Percentiles rank a stretch among this genome's conserved stretches.
Conservation (phyloP, 2,888 invertebrate species). For the Dinocampus coccinellae region DNA sequence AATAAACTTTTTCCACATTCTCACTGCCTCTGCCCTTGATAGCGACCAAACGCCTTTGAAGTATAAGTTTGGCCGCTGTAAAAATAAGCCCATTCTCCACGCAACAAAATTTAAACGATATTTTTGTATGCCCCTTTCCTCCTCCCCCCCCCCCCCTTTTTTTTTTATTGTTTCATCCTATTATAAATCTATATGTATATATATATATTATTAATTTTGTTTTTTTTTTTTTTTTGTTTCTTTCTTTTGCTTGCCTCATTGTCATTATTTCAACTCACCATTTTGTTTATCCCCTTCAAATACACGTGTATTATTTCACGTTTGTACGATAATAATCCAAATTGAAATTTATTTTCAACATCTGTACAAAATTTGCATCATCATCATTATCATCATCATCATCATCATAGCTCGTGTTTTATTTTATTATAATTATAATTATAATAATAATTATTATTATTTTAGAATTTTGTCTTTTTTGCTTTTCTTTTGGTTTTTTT, state of each 20-base stretch:
- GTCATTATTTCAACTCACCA: conserved; percentile 28
- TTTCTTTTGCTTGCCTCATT: background rate
- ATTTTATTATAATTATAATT: no score
- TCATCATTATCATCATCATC: background rate
- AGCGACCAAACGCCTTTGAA: conserved; percentile 37
- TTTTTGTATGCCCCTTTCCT: conserved; percentile 12
- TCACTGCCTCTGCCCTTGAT: background rate
- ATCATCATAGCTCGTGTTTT: background rate
- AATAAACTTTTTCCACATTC: conserved; percentile 39
- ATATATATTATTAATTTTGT: no score
- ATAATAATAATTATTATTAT: background rate
- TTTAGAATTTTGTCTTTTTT: conserved; percentile 7
- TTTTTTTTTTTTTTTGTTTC: conserved; percentile 6
- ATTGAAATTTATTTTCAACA: background rate
- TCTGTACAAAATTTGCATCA: background rate
- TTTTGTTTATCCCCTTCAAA: background rate
- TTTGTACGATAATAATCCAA: conserved; percentile 6
- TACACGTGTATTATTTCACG: background rate
- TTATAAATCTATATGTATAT: no score
- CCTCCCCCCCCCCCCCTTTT: conserved; percentile 8
- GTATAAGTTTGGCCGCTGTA: conserved; percentile 30
- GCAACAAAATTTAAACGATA: conserved; percentile 9
- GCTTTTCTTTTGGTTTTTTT: background rate
- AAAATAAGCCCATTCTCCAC: conserved; percentile 40
- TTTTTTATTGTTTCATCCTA: background rate